phyloP scores from a whole-genome alignment of 2,113 vertebrate genomes.

The Peromyscus leucopus region DNA sequence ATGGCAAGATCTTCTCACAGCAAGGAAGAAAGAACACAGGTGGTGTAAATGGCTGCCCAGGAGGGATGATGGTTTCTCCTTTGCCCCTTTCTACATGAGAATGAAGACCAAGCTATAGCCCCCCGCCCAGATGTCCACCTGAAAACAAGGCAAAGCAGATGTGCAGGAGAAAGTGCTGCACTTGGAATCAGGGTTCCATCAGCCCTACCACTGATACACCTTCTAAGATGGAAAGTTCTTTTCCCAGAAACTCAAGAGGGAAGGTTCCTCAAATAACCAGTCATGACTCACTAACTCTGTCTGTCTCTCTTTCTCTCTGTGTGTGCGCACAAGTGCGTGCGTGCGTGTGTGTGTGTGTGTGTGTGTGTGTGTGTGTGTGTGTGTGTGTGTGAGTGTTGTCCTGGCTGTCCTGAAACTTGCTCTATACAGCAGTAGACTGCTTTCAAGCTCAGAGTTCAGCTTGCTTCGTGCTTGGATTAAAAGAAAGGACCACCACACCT shows the following conservation, averaged over 20 bases:
- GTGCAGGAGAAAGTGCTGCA: background rate
- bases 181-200: background rate
- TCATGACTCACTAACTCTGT: too few relatives aligned
- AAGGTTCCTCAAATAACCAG: background rate
- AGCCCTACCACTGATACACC: background rate
- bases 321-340: too few relatives aligned
- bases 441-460: too few relatives aligned
- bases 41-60: rapidly evolving
- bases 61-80: too few relatives aligned
- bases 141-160: background rate
- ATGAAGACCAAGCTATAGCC: background rate
- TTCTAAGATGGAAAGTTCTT: background rate
- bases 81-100: background rate
- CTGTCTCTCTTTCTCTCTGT: background rate
- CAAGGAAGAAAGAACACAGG: background rate
- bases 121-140: too few relatives aligned
- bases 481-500: background rate
- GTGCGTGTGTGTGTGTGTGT: too few relatives aligned
- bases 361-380: background rate
- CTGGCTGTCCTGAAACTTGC: background rate
- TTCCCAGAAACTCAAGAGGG: background rate
- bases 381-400: background rate
- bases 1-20: too few relatives aligned
- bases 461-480: background rate
- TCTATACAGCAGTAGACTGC: too few relatives aligned